phyloP scores from a whole-genome alignment of 2,888 invertebrate genomes.

The Candidula unifasciata region DNA sequence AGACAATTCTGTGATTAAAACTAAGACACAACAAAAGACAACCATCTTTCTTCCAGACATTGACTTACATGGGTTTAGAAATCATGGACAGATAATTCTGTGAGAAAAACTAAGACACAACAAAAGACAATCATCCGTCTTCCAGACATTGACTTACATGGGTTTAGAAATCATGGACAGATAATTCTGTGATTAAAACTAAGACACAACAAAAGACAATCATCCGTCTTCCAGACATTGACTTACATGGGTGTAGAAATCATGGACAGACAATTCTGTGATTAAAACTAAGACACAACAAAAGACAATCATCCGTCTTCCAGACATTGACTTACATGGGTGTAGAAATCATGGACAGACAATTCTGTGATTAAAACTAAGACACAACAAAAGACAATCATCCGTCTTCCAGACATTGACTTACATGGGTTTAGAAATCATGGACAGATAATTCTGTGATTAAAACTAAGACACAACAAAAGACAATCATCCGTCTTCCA shows the following conservation, averaged over 20 bases:
- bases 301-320: neutral
- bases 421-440: neutral
- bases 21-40: neutral
- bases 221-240: neutral
- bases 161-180: neutral
- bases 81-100: neutral
- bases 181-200: neutral
- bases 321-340: slow-evolving; percentile 9
- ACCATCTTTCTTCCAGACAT: neutral
- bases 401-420: neutral
- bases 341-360: neutral
- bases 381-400: neutral
- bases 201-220: neutral
- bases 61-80: slow-evolving; percentile 15
- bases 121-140: neutral
- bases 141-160: neutral
- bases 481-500: neutral
- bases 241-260: slow-evolving; percentile 13
- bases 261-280: neutral
- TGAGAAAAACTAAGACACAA: neutral
- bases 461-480: neutral
- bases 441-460: neutral
- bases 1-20: neutral
- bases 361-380: neutral
- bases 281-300: neutral